These are phyloP conservation scores for Notodonta ziczac DNA, from an alignment of 2,888 invertebrate species.

Conservation along the genomic window DNA sequence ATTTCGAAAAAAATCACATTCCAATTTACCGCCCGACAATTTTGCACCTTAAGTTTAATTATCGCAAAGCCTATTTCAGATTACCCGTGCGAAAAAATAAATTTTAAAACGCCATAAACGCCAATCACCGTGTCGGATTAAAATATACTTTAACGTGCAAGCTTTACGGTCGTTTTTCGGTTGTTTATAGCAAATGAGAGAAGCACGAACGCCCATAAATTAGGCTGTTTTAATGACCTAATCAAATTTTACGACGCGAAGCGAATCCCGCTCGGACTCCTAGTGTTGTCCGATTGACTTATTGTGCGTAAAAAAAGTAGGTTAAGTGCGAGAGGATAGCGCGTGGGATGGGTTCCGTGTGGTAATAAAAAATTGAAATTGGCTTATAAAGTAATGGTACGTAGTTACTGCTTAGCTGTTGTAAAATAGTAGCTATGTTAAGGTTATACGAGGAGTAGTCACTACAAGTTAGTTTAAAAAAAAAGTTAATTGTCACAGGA, in stretches of 20 bases:
- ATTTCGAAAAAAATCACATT: constrained; percentile 27
- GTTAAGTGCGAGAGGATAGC: constrained; percentile 1
- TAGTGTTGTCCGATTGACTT: constrained; percentile 83
- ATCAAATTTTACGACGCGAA: constrained; percentile 84
- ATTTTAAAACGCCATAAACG: constrained; percentile 63
- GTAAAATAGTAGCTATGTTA: not conserved
- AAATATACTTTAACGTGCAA: constrained; percentile 49
- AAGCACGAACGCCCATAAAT: constrained; percentile 80
- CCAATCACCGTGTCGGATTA: constrained; percentile 36
- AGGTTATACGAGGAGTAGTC: no score
- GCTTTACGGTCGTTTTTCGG: constrained; percentile 66
- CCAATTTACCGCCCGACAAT: constrained; percentile 39
- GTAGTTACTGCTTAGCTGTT: not conserved
- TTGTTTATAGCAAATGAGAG: constrained; percentile 71
- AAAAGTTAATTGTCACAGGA: no score
- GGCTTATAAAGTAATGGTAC: not conserved
- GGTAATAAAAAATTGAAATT: constrained; percentile 16
- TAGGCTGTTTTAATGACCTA: constrained; percentile 83
- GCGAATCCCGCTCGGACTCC: constrained; percentile 79
- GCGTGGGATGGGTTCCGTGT: constrained; percentile 10
- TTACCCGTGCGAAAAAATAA: constrained; percentile 54
- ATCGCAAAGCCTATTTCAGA: constrained; percentile 75
- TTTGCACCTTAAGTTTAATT: constrained; percentile 63
- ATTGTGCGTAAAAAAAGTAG: constrained; percentile 64
- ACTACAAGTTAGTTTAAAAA: no score